Evolutionary conservation across 2,113 vertebrate genomes (phyloP).

Genomic region (Centropristis striata): DNA sequence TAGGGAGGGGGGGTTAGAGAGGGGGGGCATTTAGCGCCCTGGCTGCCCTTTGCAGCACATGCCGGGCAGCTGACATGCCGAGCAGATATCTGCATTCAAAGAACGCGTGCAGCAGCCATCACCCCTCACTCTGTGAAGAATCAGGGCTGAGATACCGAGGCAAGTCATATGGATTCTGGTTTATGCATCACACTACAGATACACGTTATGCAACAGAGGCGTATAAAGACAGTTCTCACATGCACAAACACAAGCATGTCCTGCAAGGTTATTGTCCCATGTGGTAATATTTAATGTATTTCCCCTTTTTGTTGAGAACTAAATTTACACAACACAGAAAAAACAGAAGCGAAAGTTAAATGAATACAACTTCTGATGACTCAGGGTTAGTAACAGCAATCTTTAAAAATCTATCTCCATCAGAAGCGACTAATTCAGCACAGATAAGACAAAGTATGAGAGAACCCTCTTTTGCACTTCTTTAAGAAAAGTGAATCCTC

Average conservation of each 20-base stretch:
- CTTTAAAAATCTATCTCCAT: no score
- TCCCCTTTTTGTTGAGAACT: background rate
- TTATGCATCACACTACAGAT: background rate
- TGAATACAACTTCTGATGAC: background rate
- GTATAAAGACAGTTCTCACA: background rate
- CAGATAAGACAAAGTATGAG: background rate
- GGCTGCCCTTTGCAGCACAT: slow-evolving; percentile 60
- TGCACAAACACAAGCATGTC: slow-evolving; percentile 3
- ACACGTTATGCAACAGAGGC: background rate
- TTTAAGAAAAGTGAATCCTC: background rate
- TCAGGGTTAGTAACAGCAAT: background rate
- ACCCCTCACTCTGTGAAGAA: slow-evolving; percentile 5
- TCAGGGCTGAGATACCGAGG: slow-evolving; percentile 15
- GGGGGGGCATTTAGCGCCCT: slow-evolving; percentile 50
- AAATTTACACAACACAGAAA: background rate
- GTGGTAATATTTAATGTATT: background rate
- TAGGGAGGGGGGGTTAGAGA: background rate
- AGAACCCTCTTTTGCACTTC: background rate
- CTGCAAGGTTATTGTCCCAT: background rate
- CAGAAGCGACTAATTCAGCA: background rate
- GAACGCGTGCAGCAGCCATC: slow-evolving; percentile 23
- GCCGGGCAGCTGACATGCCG: slow-evolving; percentile 22
- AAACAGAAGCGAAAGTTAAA: slow-evolving; percentile 22
- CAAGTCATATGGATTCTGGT: slow-evolving; percentile 12
- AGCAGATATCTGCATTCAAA: slow-evolving; percentile 29